phyloP scores from a whole-genome alignment of 1,140 invertebrate species.

The Archegozetes longisetosus region DNA sequence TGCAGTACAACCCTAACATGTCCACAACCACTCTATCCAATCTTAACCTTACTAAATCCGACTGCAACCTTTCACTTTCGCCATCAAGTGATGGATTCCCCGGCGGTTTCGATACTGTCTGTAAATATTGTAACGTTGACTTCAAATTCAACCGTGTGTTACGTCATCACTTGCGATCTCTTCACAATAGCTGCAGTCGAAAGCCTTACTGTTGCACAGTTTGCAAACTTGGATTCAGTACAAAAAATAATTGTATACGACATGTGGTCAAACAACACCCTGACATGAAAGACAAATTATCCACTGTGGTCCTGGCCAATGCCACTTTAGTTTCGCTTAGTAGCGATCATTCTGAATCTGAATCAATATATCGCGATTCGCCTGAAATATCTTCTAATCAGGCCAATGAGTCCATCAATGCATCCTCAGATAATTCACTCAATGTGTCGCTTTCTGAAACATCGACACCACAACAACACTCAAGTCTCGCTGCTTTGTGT shows the following conservation, averaged over 20 bases:
- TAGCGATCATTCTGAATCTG: not conserved
- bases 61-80: constrained; percentile 9
- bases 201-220: constrained; percentile 31
- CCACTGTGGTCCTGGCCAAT: not conserved
- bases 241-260: constrained; percentile 32
- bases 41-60: not conserved
- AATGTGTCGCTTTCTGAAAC: not conserved
- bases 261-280: constrained; percentile 32
- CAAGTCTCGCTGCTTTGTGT: constrained; percentile 10
- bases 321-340: not conserved
- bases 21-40: constrained; percentile 3
- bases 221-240: constrained; percentile 32
- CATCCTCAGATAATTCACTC: not conserved
- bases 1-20: constrained; percentile 24
- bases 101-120: constrained; percentile 27
- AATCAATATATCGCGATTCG: not conserved
- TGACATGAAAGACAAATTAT: constrained; percentile 22
- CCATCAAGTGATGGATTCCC: constrained; percentile 13
- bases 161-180: constrained; percentile 30
- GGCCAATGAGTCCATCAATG: not conserved
- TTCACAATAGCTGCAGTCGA: constrained; percentile 28
- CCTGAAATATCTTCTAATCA: not conserved
- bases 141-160: constrained; percentile 32
- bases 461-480: not conserved
- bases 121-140: constrained; percentile 33